phyloP scores from a whole-genome alignment of 2,888 invertebrate species.

The Pheosia gnoma region DNA sequence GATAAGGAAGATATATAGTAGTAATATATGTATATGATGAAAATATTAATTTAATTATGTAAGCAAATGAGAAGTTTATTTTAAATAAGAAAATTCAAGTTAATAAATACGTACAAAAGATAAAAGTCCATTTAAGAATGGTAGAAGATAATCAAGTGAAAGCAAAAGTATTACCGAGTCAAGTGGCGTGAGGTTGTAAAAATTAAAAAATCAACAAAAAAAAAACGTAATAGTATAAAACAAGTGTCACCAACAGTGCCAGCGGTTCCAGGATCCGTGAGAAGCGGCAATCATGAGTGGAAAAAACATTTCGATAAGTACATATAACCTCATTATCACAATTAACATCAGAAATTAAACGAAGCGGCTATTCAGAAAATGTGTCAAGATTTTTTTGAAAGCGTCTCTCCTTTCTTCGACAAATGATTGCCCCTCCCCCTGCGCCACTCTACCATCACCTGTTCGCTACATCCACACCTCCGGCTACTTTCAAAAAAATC shows the following conservation, averaged over 20 bases:
- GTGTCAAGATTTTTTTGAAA: constrained; percentile 87
- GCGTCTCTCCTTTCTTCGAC: constrained; percentile 71
- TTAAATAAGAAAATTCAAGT: too few relatives aligned
- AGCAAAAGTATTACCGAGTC: constrained; percentile 48
- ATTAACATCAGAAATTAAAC: constrained; percentile 51
- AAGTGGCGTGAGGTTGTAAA: constrained; percentile 65
- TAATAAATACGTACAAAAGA: too few relatives aligned
- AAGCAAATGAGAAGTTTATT: too few relatives aligned
- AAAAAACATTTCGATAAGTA: constrained; percentile 82
- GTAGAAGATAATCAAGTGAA: neutral
- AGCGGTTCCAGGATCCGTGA: constrained; percentile 78
- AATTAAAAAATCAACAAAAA: constrained; percentile 42
- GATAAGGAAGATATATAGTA: too few relatives aligned
- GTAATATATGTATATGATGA: too few relatives aligned
- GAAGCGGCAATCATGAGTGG: constrained; percentile 84
- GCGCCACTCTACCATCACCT: constrained; percentile 54
- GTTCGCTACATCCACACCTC: constrained; percentile 80
- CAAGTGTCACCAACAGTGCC: constrained; percentile 78
- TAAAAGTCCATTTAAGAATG: too few relatives aligned
- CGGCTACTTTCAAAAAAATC: constrained; percentile 86
- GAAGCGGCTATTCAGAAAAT: constrained; percentile 86
- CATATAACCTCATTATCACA: constrained; percentile 38
- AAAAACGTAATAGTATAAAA: constrained; percentile 44
- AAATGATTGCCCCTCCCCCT: constrained; percentile 78
- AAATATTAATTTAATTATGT: too few relatives aligned